A percentile compares a stretch with the other conserved stretches of the same genome.
These are phyloP conservation scores for Dicentrarchus labrax DNA, from an alignment of 2,113 vertebrate species.

Conservation along the genomic window DNA sequence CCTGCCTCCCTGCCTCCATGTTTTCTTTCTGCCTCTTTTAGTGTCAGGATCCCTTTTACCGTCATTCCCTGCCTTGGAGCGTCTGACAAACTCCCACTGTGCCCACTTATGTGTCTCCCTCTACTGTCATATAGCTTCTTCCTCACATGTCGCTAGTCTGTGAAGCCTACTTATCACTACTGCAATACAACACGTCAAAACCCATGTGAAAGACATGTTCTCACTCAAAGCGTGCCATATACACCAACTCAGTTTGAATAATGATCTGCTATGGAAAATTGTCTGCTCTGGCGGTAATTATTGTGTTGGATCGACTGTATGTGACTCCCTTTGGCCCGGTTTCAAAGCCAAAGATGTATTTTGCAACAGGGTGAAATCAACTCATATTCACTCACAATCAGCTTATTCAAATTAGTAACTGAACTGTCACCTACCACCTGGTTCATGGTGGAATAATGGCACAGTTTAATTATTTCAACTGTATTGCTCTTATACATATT, in stretches of 20 bases:
- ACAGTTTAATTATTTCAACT: background rate
- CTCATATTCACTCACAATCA: background rate
- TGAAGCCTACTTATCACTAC: slow-evolving; percentile 41
- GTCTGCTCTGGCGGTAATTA: slow-evolving; percentile 35
- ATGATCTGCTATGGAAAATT: slow-evolving; percentile 13
- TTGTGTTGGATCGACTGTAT: background rate
- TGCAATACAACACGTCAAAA: slow-evolving; percentile 25
- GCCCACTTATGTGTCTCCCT: slow-evolving; percentile 67
- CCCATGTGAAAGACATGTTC: background rate
- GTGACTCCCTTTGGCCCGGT: slow-evolving; percentile 5
- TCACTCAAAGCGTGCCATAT: slow-evolving; percentile 16
- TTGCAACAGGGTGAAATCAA: background rate
- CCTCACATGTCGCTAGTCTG: slow-evolving; percentile 40
- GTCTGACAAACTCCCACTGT: slow-evolving; percentile 65
- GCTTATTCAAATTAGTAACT: background rate
- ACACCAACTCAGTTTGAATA: slow-evolving; percentile 33
- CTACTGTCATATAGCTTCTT: slow-evolving; percentile 46
- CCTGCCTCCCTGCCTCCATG: slow-evolving; percentile 46
- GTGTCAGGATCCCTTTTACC: slow-evolving; percentile 33
- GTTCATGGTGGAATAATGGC: too few relatives aligned
- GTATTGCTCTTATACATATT: background rate
- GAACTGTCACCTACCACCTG: background rate
- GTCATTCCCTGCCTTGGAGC: slow-evolving; percentile 48
- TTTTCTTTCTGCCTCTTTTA: slow-evolving; percentile 56
- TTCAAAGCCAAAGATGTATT: slow-evolving; percentile 11